Percentiles rank a stretch among this genome's conserved stretches.
These are phyloP conservation scores for Platycnemis pennipes DNA, from an alignment of 2,888 invertebrate genomes.

Conservation along the genomic window DNA sequence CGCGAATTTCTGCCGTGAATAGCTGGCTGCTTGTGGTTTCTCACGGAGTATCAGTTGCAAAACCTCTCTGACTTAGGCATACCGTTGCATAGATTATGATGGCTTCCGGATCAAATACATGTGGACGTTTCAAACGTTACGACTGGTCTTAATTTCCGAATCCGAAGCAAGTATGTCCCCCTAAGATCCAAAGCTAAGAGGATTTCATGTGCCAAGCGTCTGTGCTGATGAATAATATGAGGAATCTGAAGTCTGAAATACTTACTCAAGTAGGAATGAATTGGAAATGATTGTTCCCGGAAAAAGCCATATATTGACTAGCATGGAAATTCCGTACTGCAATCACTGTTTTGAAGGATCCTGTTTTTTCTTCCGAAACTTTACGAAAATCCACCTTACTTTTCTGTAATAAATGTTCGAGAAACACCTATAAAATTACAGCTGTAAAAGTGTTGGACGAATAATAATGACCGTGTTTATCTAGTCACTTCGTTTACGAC, in stretches of 20 bases:
- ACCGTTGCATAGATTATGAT: slow-evolving; percentile 15
- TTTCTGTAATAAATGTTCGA: background rate
- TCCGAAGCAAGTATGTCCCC: background rate
- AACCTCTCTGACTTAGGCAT: background rate
- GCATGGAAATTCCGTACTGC: no score
- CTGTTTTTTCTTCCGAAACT: no score
- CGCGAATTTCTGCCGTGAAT: slow-evolving; percentile 12
- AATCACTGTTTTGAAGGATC: no score
- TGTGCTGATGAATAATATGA: no score
- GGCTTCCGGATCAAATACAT: background rate
- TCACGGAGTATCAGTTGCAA: slow-evolving; percentile 34
- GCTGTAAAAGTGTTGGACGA: background rate
- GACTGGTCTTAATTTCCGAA: background rate
- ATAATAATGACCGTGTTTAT: background rate
- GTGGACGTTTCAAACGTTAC: background rate
- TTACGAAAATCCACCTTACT: no score
- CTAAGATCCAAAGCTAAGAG: no score
- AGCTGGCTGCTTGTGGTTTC: background rate
- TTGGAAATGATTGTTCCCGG: no score
- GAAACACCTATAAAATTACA: background rate
- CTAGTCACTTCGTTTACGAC: background rate
- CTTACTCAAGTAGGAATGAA: no score
- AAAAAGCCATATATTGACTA: no score
- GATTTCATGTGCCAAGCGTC: no score
- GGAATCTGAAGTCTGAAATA: no score